Evolutionary conservation across 1,140 invertebrate species (phyloP).

Genomic region (Penaeus indicus): DNA sequence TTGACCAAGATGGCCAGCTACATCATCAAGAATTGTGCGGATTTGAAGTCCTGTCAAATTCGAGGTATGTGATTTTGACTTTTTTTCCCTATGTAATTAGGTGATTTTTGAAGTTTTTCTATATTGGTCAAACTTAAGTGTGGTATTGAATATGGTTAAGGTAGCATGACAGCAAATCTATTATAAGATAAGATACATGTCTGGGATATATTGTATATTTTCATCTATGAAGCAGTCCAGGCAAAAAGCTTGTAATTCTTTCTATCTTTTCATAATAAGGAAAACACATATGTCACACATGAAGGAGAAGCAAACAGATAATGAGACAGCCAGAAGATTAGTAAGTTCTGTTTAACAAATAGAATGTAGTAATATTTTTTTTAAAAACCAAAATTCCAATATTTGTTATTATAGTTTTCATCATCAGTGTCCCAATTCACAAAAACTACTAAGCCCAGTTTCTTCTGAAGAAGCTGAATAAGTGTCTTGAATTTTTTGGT

Average conservation of each 20-base stretch:
- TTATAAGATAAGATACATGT: neutral
- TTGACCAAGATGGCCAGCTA: slow-evolving; percentile 97
- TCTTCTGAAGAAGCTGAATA: too few species aligned
- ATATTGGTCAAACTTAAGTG: neutral
- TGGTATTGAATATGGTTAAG: neutral
- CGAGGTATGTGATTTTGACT: slow-evolving; percentile 75
- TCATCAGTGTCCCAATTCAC: too few species aligned
- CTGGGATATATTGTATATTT: slow-evolving; percentile 34
- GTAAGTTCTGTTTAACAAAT: too few species aligned
- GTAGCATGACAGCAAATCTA: too few species aligned
- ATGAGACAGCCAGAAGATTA: too few species aligned
- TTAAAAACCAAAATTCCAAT: too few species aligned
- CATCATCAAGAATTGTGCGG: slow-evolving; percentile 92
- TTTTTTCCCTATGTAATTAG: neutral
- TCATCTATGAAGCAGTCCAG: neutral
- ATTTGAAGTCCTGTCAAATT: slow-evolving; percentile 91
- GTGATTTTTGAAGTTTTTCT: neutral
- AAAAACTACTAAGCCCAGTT: too few species aligned
- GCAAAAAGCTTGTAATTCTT: neutral
- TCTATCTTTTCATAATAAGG: neutral
- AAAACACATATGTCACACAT: too few species aligned
- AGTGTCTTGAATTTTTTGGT: slow-evolving; percentile 16
- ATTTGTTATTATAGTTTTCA: too few species aligned
- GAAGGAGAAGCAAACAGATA: too few species aligned
- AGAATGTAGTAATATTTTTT: too few species aligned